These are phyloP conservation scores for Cephus runcator DNA, from an alignment of 2,888 invertebrate genomes.

Conservation along the genomic window DNA sequence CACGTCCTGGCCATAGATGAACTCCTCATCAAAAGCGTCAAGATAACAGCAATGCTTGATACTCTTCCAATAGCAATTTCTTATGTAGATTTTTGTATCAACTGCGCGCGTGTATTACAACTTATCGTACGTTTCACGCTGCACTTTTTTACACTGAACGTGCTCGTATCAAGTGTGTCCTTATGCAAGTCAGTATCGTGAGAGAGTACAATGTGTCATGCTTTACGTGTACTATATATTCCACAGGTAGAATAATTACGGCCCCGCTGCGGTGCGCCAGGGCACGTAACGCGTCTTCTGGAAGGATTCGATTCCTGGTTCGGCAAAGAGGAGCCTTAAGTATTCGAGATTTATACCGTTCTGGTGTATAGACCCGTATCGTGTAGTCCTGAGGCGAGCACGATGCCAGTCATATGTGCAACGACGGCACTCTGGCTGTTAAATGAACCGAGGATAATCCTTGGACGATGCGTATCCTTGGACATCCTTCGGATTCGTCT, in stretches of 20 bases:
- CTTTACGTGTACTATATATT: not conserved
- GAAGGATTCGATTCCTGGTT: not conserved
- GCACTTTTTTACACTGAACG: slow-evolving; percentile 37
- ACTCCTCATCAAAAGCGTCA: no score
- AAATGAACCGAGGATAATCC: slow-evolving; percentile 6
- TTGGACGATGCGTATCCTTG: not conserved
- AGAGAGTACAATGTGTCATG: slow-evolving; percentile 23
- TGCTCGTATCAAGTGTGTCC: slow-evolving; percentile 35
- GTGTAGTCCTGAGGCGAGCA: not conserved
- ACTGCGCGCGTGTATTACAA: slow-evolving; percentile 7
- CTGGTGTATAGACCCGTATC: not conserved
- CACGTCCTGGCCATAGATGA: no score
- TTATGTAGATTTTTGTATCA: not conserved
- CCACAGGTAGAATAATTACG: not conserved
- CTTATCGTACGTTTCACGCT: slow-evolving; percentile 39
- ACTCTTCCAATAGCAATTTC: no score
- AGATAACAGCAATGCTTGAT: no score
- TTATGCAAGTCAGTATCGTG: slow-evolving; percentile 34
- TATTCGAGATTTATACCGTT: no score
- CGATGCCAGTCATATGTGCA: slow-evolving; percentile 2
- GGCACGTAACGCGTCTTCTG: not conserved
- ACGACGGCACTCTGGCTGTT: slow-evolving; percentile 1
- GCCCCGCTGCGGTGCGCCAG: not conserved
- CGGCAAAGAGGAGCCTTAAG: no score
- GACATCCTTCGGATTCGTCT: not conserved